phyloP scores from a whole-genome alignment of 2,113 vertebrate genomes.

The Scartelaos histophorus region DNA sequence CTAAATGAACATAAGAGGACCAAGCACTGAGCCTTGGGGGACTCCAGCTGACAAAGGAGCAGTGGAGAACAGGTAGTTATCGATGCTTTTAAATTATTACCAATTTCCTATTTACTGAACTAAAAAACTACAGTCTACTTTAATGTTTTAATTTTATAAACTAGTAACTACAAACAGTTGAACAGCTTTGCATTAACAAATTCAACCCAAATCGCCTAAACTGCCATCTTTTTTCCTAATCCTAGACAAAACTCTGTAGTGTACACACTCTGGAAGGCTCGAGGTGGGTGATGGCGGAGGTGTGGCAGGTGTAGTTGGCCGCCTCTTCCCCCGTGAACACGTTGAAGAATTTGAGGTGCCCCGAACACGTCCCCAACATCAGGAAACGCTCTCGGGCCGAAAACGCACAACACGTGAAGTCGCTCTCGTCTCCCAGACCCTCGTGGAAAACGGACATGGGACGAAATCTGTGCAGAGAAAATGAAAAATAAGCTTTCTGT shows the following conservation, averaged over 20 bases:
- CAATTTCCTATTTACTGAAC: no score
- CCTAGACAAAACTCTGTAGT: not conserved
- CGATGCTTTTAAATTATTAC: no score
- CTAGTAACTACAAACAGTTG: no score
- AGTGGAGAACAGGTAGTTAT: no score
- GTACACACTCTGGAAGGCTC: constrained; percentile 87
- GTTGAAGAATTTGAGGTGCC: constrained; percentile 92
- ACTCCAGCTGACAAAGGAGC: no score
- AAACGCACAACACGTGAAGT: constrained; percentile 94
- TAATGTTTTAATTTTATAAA: no score
- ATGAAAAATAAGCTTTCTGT: not conserved
- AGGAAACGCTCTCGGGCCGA: constrained; percentile 92
- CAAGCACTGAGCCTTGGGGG: no score
- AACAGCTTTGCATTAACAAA: no score
- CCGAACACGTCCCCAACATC: constrained; percentile 93
- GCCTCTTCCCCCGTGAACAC: constrained; percentile 92
- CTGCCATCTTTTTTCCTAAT: not conserved
- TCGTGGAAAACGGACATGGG: constrained; percentile 93
- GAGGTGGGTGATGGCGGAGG: constrained; percentile 91
- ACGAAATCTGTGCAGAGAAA: constrained; percentile 80
- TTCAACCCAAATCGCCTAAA: not conserved
- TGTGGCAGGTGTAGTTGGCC: constrained; percentile 93
- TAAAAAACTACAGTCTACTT: no score
- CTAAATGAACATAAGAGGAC: no score
- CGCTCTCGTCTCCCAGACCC: constrained; percentile 90